phyloP scores from a whole-genome alignment of 1,140 invertebrate species.

The Drosophila yakuba region DNA sequence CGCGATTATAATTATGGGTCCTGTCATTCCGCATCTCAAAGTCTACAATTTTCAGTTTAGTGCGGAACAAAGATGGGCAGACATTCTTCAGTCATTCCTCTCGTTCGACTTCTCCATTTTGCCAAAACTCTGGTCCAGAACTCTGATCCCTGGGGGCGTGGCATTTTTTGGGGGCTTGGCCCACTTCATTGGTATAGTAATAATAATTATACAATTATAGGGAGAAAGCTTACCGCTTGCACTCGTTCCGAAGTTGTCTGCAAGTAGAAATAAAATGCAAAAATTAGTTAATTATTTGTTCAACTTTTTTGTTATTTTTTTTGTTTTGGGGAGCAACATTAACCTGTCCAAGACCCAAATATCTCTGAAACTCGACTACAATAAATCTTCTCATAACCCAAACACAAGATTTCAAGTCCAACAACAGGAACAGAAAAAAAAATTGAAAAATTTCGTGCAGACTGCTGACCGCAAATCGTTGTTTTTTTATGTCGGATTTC shows the following conservation, averaged over 20 bases:
- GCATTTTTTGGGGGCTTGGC: conserved; percentile 21
- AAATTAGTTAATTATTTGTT: conserved; percentile 48
- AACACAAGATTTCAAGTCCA: conserved; percentile 24
- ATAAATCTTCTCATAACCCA: conserved; percentile 70
- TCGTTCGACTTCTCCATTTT: conserved; percentile 37
- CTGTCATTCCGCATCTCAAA: conserved; percentile 81
- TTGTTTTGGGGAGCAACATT: background rate
- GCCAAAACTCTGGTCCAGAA: conserved; percentile 30
- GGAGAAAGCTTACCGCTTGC: conserved; percentile 79
- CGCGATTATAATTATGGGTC: conserved; percentile 84
- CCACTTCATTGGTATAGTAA: conserved; percentile 19
- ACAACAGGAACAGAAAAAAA: conserved; percentile 27
- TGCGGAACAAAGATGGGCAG: conserved; percentile 11
- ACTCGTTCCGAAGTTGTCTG: conserved; percentile 84
- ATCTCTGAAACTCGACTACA: conserved; percentile 53
- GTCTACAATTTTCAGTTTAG: conserved; percentile 71
- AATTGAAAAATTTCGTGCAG: conserved; percentile 72
- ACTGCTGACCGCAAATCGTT: conserved; percentile 69
- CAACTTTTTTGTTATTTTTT: background rate
- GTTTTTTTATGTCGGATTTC: conserved; percentile 27
- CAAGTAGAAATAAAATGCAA: conserved; percentile 50
- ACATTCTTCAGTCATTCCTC: background rate
- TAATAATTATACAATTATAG: conserved; percentile 23
- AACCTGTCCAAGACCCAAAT: conserved; percentile 39
- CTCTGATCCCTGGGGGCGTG: conserved; percentile 21